A percentile compares a stretch with the other conserved stretches of the same genome.
Conservation (phyloP, 2,888 invertebrate species). For the Gari tellinella region DNA sequence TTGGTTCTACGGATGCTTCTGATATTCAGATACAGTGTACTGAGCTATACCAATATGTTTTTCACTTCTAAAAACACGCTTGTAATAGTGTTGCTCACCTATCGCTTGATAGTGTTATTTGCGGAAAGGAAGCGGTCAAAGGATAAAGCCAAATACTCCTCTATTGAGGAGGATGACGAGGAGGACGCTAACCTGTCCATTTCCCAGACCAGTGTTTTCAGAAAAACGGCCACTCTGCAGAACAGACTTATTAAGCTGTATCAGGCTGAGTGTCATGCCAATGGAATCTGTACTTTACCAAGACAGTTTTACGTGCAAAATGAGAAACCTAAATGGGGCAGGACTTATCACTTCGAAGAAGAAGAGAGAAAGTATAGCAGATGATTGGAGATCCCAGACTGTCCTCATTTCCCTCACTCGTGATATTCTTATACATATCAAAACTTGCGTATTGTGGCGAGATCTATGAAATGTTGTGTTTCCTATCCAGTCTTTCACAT, state of each 20-base stretch:
- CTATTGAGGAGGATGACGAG: constrained; percentile 3
- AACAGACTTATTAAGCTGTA: constrained; percentile 29
- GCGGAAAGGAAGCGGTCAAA: constrained; percentile 48
- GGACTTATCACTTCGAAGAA: constrained; percentile 61
- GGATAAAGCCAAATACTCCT: not conserved
- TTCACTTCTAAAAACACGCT: constrained; percentile 96
- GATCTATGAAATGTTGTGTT: too few species aligned
- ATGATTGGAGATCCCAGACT: too few species aligned
- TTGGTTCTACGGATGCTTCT: constrained; percentile 92
- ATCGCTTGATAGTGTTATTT: constrained; percentile 87
- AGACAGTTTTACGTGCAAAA: constrained; percentile 51
- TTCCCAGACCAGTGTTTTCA: constrained; percentile 24
- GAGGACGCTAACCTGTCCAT: constrained; percentile 7
- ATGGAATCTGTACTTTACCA: constrained; percentile 21
- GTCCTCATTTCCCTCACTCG: too few species aligned
- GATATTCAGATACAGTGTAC: constrained; percentile 94
- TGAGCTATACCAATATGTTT: constrained; percentile 98
- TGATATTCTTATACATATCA: too few species aligned
- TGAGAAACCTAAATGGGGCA: constrained; percentile 61
- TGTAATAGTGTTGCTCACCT: constrained; percentile 94
- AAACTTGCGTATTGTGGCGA: too few species aligned
- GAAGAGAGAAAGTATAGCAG: constrained; percentile 13
- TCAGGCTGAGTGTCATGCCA: constrained; percentile 17
- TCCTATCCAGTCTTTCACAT: too few species aligned
- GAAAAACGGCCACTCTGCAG: constrained; percentile 28